Conservation (phyloP, 2,113 vertebrate genomes). For the Crotophaga sulcirostris region DNA sequence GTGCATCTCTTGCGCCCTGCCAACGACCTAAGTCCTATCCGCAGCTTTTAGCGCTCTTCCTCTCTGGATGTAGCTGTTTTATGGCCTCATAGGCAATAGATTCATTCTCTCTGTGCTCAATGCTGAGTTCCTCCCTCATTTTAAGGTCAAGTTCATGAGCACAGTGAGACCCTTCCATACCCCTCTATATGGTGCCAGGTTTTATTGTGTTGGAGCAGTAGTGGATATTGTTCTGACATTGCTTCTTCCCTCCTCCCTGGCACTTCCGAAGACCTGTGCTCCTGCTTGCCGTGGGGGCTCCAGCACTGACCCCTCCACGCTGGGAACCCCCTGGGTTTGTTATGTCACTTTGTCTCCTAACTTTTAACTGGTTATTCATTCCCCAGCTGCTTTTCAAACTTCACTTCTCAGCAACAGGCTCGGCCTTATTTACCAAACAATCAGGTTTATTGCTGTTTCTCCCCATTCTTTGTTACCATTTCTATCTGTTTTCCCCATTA, state of each 20-base stretch:
- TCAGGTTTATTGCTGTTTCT: conserved; percentile 70
- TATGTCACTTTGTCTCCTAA: conserved; percentile 58
- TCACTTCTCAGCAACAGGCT: conserved; percentile 36
- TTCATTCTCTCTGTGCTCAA: not conserved
- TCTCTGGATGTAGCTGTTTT: not conserved
- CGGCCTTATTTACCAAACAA: conserved; percentile 69
- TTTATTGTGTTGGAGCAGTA: not conserved
- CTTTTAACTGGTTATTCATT: conserved; percentile 61
- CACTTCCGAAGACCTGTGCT: not conserved
- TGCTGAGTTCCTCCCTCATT: not conserved
- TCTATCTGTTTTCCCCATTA: conserved; percentile 69
- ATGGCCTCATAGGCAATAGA: not conserved
- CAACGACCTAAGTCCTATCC: not conserved
- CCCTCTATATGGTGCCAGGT: not conserved
- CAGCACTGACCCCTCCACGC: not conserved
- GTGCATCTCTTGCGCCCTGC: not conserved
- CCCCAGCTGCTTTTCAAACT: conserved; percentile 62
- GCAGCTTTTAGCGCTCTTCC: accelerated
- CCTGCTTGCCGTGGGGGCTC: not conserved
- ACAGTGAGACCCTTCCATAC: not conserved
- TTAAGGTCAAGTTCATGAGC: not conserved
- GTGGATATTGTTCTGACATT: not conserved
- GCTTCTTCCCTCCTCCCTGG: not conserved
- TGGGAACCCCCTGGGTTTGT: conserved; percentile 33
- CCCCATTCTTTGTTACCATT: conserved; percentile 63